A percentile compares a stretch with the other conserved stretches of the same genome.
Conservation (phyloP, 1,140 invertebrate genomes). For the Trichonephila clavata region DNA sequence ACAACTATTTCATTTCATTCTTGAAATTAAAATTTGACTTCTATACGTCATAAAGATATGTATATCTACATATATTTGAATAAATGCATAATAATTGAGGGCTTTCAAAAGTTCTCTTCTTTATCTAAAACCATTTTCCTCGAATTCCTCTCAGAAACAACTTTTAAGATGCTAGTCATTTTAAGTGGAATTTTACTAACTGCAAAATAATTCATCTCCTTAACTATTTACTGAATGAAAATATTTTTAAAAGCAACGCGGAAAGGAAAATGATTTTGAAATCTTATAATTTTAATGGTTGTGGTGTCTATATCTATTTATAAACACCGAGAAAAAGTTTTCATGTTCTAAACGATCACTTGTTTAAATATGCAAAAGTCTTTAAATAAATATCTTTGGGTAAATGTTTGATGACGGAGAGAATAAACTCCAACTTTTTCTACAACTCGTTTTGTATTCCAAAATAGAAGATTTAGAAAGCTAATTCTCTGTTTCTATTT, state of each 20-base stretch:
- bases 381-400: background rate
- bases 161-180: no score
- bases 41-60: no score
- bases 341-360: background rate
- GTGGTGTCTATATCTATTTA: background rate
- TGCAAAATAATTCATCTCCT: background rate
- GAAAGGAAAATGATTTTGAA: background rate
- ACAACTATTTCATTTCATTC: no score
- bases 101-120: no score
- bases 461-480: background rate
- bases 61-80: no score
- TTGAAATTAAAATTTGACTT: no score
- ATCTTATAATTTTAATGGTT: background rate
- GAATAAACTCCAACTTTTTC: background rate
- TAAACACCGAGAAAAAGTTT: background rate
- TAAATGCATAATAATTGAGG: no score
- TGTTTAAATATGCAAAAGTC: background rate
- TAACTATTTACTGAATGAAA: background rate
- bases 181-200: background rate
- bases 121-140: no score
- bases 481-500: background rate
- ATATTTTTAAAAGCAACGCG: background rate
- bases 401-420: constrained; percentile 26
- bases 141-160: no score
- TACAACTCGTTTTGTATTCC: background rate